phyloP scores from a whole-genome alignment of 2,113 vertebrate genomes.

The Acrocephalus kingi region DNA sequence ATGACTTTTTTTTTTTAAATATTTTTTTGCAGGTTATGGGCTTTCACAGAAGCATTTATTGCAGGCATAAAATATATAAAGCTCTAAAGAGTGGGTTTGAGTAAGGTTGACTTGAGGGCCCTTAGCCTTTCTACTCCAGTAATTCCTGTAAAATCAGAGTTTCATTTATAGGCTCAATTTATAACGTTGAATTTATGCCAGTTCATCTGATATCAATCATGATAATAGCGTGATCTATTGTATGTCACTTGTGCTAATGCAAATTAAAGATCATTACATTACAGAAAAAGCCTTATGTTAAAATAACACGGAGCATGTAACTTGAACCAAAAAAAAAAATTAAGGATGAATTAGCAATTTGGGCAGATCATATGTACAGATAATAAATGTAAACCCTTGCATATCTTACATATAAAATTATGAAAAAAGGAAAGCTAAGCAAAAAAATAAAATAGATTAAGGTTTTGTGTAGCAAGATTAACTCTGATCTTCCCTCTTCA shows the following conservation, averaged over 20 bases:
- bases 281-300: slow-evolving; percentile 76
- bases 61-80: slow-evolving; percentile 82
- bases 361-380: not conserved
- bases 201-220: slow-evolving; percentile 85
- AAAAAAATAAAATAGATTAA: slow-evolving; percentile 2
- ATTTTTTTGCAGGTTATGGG: slow-evolving; percentile 69
- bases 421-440: slow-evolving; percentile 16
- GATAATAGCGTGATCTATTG: slow-evolving; percentile 85
- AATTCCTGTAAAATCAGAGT: slow-evolving; percentile 86
- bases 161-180: slow-evolving; percentile 84
- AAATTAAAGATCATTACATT: slow-evolving; percentile 81
- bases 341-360: slow-evolving; percentile 36
- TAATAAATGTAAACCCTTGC: not conserved
- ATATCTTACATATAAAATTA: not conserved
- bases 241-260: slow-evolving; percentile 81
- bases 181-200: slow-evolving; percentile 87
- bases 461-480: slow-evolving; percentile 25
- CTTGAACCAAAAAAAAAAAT: slow-evolving; percentile 35
- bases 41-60: slow-evolving; percentile 83
- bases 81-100: slow-evolving; percentile 79
- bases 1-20: slow-evolving; percentile 72
- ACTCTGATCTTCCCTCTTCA: not conserved
- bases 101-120: slow-evolving; percentile 81
- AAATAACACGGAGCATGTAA: slow-evolving; percentile 75
- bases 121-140: slow-evolving; percentile 78